A percentile compares a stretch with the other conserved stretches of the same genome.
Evolutionary conservation across 2,888 invertebrate genomes (phyloP).

Genomic region (Macrophya alboannulata): DNA sequence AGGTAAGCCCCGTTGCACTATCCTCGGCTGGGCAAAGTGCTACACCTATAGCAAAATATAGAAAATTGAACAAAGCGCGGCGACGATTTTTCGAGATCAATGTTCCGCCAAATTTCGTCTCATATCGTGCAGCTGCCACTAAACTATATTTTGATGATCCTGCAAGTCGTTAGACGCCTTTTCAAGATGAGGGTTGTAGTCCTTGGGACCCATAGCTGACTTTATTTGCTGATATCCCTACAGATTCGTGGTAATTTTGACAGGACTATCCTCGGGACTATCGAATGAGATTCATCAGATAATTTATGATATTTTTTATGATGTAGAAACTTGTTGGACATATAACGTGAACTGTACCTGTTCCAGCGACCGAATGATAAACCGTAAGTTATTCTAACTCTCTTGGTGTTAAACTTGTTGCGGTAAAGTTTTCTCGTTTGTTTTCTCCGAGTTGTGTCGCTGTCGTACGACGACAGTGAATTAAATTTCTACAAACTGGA

Average conservation of each 20-base stretch:
- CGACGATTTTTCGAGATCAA: not conserved
- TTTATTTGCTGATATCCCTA: not conserved
- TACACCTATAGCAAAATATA: not conserved
- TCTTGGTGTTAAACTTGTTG: not conserved
- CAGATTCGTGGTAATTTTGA: not conserved
- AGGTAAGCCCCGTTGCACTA: conserved; percentile 1
- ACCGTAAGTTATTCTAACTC: not conserved
- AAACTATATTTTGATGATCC: not conserved
- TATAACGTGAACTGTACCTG: not conserved
- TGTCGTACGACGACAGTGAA: conserved; percentile 32
- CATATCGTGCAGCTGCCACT: not conserved
- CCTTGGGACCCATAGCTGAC: not conserved
- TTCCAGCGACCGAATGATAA: not conserved
- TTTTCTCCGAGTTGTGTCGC: not conserved
- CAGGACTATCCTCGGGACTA: not conserved
- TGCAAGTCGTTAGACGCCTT: not conserved
- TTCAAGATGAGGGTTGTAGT: not conserved
- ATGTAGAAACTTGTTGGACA: not conserved
- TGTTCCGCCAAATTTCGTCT: not conserved
- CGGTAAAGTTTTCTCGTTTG: conserved; percentile 27
- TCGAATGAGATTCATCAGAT: not conserved
- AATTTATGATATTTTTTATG: not conserved
- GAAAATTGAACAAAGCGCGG: not conserved
- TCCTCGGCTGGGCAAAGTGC: not conserved
- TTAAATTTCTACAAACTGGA: conserved; percentile 28